Evolutionary conservation across 2,797 vertebrate genomes (phyloP).

Genomic region (Phalanger gymnotis): DNA sequence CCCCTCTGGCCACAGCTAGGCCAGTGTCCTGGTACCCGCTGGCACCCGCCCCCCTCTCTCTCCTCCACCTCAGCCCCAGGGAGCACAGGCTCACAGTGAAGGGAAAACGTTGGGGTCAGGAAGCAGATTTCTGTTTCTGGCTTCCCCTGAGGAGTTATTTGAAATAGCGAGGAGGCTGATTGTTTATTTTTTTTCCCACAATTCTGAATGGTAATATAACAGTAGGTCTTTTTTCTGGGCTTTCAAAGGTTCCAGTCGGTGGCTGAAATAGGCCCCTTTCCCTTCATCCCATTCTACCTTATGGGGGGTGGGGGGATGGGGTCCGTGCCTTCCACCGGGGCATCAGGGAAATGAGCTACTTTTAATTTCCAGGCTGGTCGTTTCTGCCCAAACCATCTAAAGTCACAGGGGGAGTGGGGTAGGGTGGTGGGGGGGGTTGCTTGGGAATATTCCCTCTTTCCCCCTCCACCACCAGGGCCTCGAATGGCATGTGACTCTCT

Average conservation of each 20-base stretch:
- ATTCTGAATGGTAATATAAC: not conserved
- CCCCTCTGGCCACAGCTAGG: not conserved
- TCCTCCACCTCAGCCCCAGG: not conserved
- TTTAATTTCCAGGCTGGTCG: not conserved
- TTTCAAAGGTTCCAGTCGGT: not conserved
- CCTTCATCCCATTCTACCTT: not conserved
- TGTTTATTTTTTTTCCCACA: not conserved
- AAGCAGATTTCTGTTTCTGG: not conserved
- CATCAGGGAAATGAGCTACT: not conserved
- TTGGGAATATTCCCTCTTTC: fast-evolving
- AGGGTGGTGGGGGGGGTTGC: not conserved
- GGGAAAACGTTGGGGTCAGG: not conserved
- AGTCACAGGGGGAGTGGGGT: fast-evolving
- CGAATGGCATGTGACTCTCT: not conserved
- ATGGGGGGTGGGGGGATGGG: not conserved
- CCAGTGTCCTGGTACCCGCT: not conserved
- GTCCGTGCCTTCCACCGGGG: not conserved
- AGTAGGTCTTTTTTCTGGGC: not conserved
- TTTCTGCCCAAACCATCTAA: not conserved
- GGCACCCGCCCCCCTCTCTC: not conserved
- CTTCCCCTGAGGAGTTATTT: not conserved
- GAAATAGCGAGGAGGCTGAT: not conserved
- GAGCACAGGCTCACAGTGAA: not conserved
- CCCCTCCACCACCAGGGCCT: too few species aligned
- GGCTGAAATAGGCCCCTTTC: not conserved